Percentiles rank a stretch among this genome's conserved stretches.
Conservation (phyloP, 2,888 invertebrate genomes). For the Drosophila anceps region DNA sequence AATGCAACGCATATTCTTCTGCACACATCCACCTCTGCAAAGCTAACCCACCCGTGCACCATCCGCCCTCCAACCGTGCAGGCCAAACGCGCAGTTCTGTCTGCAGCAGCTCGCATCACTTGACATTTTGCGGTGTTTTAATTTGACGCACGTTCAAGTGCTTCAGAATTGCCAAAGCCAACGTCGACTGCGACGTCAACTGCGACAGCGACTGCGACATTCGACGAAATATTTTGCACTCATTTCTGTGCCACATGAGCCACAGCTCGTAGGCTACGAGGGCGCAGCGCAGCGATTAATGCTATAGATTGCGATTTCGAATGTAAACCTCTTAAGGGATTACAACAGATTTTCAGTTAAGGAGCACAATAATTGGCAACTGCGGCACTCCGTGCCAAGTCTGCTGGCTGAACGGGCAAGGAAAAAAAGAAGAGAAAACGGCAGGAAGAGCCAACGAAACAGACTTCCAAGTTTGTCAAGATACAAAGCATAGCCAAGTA, state of each 20-base stretch:
- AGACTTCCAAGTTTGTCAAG: not conserved
- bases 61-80: not conserved
- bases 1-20: conserved; percentile 61
- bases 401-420: not conserved
- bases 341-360: conserved; percentile 18
- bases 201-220: conserved; percentile 5
- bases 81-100: conserved; percentile 10
- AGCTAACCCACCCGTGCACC: not conserved
- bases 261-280: not conserved
- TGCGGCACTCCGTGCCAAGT: not conserved
- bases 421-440: not conserved
- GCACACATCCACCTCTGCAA: not conserved
- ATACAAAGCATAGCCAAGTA: no score
- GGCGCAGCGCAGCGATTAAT: not conserved
- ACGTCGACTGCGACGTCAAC: not conserved
- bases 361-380: conserved; percentile 25
- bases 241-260: conserved; percentile 11
- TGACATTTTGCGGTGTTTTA: conserved; percentile 77
- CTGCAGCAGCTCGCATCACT: conserved; percentile 56
- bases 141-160: conserved; percentile 74
- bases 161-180: conserved; percentile 50
- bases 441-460: not conserved
- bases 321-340: conserved; percentile 29
- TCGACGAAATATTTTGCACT: conserved; percentile 26
- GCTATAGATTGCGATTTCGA: conserved; percentile 17